Evolutionary conservation across 2,797 vertebrate genomes (phyloP).

Genomic region (Gouania willdenowi): DNA sequence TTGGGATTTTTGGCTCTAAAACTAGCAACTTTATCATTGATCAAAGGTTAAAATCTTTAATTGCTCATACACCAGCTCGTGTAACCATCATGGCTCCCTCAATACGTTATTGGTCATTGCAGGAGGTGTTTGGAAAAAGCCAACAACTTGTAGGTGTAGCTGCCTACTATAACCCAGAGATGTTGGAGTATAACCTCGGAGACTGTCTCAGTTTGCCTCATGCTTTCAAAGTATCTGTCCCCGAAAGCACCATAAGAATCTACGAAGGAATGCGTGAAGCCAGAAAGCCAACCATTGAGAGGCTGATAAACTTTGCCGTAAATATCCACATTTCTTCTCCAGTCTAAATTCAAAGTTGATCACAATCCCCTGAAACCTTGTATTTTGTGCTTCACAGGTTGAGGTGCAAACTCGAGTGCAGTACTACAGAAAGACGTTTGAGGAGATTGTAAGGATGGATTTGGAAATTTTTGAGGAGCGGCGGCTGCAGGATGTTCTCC

Average conservation of each 20-base stretch:
- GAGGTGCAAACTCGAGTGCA: not conserved
- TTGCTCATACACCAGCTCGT: rapidly evolving
- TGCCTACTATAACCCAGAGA: not conserved
- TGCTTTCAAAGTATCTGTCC: too few species aligned
- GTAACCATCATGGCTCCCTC: not conserved
- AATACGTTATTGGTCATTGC: not conserved
- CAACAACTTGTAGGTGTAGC: constrained; percentile 33
- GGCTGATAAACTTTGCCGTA: constrained; percentile 12
- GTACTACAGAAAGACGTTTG: constrained; percentile 27
- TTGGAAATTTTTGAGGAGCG: constrained; percentile 60
- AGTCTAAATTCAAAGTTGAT: rapidly evolving
- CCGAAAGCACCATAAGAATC: constrained; percentile 8
- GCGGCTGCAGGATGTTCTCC: constrained; percentile 63
- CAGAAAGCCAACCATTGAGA: not conserved
- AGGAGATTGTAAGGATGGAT: constrained; percentile 48
- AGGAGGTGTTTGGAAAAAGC: constrained; percentile 51
- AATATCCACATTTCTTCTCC: not conserved
- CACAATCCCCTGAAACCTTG: not conserved
- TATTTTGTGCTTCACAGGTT: constrained; percentile 32
- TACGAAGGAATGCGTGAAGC: not conserved
- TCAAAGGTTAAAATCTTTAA: too few species aligned
- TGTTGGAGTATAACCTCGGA: not conserved
- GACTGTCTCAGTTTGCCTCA: not conserved
- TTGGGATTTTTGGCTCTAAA: too few species aligned
- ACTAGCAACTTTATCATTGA: too few species aligned